A percentile compares a stretch with the other conserved stretches of the same genome.
Evolutionary conservation across 2,888 invertebrate genomes (phyloP).

Genomic region (Uloborus plumipes): DNA sequence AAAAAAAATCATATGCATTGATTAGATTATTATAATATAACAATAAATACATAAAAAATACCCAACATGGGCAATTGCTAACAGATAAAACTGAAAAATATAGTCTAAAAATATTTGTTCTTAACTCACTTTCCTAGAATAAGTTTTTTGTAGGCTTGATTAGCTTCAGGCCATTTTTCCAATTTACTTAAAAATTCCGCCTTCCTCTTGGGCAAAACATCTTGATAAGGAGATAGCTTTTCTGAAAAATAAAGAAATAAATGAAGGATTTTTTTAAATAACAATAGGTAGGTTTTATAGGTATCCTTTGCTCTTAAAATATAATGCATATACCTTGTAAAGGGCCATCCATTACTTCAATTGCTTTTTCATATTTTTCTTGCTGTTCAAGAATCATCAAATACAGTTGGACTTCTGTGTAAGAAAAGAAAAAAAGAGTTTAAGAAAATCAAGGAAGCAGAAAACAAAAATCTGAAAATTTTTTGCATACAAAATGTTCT

Average conservation of each 20-base stretch:
- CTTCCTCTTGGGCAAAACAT: slow-evolving; percentile 77
- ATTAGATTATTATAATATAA: neutral
- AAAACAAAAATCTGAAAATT: no score
- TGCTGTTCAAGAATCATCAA: slow-evolving; percentile 83
- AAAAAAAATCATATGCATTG: neutral
- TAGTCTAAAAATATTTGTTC: neutral
- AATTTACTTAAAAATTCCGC: slow-evolving; percentile 82
- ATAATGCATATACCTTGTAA: slow-evolving; percentile 77
- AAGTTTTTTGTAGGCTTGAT: slow-evolving; percentile 81
- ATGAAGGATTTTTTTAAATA: slow-evolving; percentile 38
- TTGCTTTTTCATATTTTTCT: slow-evolving; percentile 84
- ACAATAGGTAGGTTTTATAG: neutral
- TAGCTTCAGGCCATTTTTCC: slow-evolving; percentile 82
- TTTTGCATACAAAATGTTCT: no score
- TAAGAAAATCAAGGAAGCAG: neutral
- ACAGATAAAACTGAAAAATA: slow-evolving; percentile 12
- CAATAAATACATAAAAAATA: slow-evolving; percentile 1
- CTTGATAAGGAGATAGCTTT: slow-evolving; percentile 76
- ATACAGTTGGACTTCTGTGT: slow-evolving; percentile 86
- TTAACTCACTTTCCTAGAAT: slow-evolving; percentile 80
- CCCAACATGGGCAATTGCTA: neutral
- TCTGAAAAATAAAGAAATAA: slow-evolving; percentile 75
- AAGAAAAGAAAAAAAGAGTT: neutral
- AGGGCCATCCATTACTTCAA: slow-evolving; percentile 84
- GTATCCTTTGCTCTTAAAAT: neutral